A percentile compares a stretch with the other conserved stretches of the same genome.
Evolutionary conservation across 2,113 vertebrate species (phyloP).

Genomic region (Oenanthe oenanthe): DNA sequence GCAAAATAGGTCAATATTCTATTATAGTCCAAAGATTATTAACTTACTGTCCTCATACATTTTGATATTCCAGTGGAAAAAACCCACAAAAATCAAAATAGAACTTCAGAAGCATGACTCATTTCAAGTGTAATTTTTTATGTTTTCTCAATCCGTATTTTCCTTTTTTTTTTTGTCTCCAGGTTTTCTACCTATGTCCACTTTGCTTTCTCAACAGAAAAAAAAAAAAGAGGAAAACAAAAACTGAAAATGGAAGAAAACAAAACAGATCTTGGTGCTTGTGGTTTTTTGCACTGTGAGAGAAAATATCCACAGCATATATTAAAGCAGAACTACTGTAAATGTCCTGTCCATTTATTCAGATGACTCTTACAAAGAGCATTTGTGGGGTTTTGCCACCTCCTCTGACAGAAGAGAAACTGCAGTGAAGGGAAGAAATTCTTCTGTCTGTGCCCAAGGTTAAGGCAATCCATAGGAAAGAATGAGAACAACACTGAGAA

Average conservation of each 20-base stretch:
- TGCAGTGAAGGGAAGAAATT: not conserved
- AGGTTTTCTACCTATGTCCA: rapidly evolving
- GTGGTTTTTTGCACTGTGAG: not conserved
- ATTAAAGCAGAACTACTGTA: not conserved
- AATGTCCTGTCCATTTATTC: not conserved
- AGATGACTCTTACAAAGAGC: not conserved
- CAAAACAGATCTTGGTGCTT: not conserved
- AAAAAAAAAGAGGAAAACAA: not conserved
- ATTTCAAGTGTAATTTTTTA: not conserved
- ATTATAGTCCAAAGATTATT: not conserved
- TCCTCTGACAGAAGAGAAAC: not conserved
- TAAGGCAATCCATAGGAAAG: not conserved
- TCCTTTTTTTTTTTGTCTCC: not conserved
- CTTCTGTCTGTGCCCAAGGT: not conserved
- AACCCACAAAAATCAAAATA: not conserved
- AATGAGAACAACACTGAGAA: not conserved
- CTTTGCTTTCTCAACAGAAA: not conserved
- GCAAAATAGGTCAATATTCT: conserved; percentile 43
- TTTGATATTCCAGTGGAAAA: conserved; percentile 16
- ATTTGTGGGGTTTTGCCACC: not conserved
- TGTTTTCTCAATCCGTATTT: not conserved
- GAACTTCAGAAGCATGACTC: not conserved
- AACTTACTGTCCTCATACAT: not conserved
- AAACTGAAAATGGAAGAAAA: not conserved
- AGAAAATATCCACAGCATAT: not conserved